Evolutionary conservation across 2,113 vertebrate genomes (phyloP).

Genomic region (Sinocyclocheilus grahami): DNA sequence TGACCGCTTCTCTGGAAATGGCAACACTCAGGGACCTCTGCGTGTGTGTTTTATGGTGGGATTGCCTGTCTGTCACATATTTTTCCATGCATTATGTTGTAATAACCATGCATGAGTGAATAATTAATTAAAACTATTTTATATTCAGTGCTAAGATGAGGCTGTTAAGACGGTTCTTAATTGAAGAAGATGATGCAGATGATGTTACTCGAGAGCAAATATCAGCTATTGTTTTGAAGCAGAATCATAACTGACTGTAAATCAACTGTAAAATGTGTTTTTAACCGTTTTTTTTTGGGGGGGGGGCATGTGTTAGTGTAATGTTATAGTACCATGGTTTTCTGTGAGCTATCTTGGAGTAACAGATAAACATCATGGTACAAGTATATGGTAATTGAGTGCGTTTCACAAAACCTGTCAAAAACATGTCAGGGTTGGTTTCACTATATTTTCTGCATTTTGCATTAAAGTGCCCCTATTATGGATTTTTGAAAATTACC

Average conservation of each 20-base stretch:
- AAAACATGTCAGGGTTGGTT: no score
- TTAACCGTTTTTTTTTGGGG: no score
- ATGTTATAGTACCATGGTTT: no score
- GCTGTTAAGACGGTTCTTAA: neutral
- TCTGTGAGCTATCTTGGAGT: no score
- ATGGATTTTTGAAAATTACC: no score
- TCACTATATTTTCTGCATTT: no score
- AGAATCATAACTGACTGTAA: neutral
- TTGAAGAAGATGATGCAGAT: neutral
- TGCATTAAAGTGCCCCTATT: no score
- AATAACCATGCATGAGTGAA: neutral
- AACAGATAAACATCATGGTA: no score
- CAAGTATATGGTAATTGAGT: no score
- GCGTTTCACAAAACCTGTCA: no score
- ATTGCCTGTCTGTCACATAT: neutral
- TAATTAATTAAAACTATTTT: neutral
- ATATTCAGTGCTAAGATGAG: slow-evolving; percentile 15
- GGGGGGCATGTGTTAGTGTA: no score
- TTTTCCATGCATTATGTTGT: slow-evolving; percentile 2
- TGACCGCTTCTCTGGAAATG: slow-evolving; percentile 62
- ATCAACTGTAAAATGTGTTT: no score
- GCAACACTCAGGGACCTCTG: slow-evolving; percentile 23
- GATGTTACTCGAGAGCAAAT: neutral
- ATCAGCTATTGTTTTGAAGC: neutral
- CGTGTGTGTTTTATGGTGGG: neutral